Evolutionary conservation across 2,797 vertebrate genomes (phyloP).

Genomic region (Loriculus beryllinus): DNA sequence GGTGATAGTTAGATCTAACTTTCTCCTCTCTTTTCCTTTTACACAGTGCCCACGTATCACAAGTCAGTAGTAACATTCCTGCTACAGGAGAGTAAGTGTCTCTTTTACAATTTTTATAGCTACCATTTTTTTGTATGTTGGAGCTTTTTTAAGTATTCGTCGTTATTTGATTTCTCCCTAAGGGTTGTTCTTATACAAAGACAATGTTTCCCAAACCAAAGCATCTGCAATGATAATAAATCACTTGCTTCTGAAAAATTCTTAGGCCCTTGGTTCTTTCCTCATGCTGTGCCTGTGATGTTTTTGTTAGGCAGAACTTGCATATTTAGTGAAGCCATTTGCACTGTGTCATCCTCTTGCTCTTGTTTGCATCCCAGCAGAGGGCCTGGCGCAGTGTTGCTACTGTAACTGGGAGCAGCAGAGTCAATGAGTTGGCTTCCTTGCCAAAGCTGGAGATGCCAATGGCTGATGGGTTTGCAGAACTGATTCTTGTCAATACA

Average conservation of each 20-base stretch:
- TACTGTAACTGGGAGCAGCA: background rate
- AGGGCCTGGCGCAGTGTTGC: background rate
- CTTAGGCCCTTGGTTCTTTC: conserved; percentile 1
- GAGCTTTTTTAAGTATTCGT: background rate
- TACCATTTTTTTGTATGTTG: background rate
- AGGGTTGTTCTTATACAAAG: background rate
- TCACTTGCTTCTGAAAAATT: background rate
- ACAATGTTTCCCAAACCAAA: background rate
- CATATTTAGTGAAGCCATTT: background rate
- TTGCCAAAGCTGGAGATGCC: background rate
- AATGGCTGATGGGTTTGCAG: background rate
- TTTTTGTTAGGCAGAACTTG: background rate
- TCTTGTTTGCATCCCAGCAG: background rate
- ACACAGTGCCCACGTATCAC: conserved; percentile 83
- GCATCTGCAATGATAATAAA: background rate
- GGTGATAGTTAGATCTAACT: background rate
- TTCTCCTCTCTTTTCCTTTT: conserved; percentile 57
- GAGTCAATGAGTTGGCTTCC: background rate
- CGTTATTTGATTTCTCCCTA: background rate
- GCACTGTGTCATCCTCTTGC: background rate
- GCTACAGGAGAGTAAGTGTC: conserved; percentile 87
- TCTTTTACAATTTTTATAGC: background rate
- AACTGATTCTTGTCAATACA: background rate
- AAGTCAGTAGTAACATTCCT: conserved; percentile 79
- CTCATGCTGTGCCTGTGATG: background rate